A percentile compares a stretch with the other conserved stretches of the same genome.
Conservation (phyloP, 2,797 vertebrate species). For the Danio choprae region DNA sequence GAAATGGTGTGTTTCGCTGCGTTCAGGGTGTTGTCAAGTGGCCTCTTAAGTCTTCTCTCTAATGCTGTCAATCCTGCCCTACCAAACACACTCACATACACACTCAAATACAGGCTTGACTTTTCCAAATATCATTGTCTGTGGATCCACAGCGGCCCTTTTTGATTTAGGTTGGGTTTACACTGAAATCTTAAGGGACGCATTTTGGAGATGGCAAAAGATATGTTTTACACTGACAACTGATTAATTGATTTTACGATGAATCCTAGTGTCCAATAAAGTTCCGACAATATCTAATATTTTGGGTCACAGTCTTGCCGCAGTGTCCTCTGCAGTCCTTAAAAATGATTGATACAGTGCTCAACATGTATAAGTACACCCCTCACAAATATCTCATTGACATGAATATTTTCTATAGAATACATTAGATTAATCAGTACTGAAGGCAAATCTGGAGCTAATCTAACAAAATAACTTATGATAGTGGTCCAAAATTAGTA, state of each 20-base stretch:
- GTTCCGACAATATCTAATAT: too few species aligned
- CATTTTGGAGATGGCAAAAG: neutral
- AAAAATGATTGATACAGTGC: too few species aligned
- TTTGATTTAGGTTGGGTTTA: neutral
- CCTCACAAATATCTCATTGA: too few species aligned
- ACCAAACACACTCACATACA: neutral
- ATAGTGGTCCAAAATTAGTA: too few species aligned
- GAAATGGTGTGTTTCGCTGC: conserved; percentile 76
- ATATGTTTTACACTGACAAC: neutral
- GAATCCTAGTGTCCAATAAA: neutral
- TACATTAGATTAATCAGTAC: too few species aligned
- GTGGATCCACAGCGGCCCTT: neutral
- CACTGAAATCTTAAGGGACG: neutral
- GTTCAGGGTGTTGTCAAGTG: conserved; percentile 18
- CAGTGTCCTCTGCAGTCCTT: too few species aligned
- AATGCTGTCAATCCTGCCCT: neutral
- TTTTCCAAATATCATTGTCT: conserved; percentile 9
- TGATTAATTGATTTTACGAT: conserved; percentile 2
- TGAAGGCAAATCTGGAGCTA: too few species aligned
- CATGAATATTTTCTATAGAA: too few species aligned
- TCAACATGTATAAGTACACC: too few species aligned
- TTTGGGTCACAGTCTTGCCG: too few species aligned
- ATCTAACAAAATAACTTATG: too few species aligned
- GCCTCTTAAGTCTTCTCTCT: neutral
- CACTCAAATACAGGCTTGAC: neutral